These are phyloP conservation scores for Pollicipes pollicipes DNA, from an alignment of 1,140 invertebrate species.

Conservation along the genomic window DNA sequence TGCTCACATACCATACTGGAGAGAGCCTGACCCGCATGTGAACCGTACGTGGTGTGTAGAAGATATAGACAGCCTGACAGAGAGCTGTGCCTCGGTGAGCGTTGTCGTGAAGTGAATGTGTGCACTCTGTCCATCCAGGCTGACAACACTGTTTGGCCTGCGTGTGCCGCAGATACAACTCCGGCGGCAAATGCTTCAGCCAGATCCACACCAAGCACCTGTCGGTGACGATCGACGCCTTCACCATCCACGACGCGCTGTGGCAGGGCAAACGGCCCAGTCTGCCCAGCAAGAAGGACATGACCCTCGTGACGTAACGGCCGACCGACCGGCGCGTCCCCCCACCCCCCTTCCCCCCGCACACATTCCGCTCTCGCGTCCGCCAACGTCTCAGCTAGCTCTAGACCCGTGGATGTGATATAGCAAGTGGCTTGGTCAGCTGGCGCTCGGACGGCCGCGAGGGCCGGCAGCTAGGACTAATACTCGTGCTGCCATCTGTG, in stretches of 20 bases:
- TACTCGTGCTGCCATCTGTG: neutral
- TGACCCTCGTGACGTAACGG: constrained; percentile 71
- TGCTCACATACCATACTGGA: too few relatives aligned
- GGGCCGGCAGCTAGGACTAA: neutral
- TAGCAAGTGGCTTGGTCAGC: too few relatives aligned
- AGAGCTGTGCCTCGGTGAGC: too few relatives aligned
- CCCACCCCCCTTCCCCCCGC: too few relatives aligned
- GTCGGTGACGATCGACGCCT: constrained; percentile 97
- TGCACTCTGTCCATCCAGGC: too few relatives aligned
- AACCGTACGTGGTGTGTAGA: too few relatives aligned
- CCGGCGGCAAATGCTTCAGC: constrained; percentile 92
- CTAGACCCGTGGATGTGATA: neutral
- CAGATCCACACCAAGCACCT: constrained; percentile 96
- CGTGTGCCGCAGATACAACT: constrained; percentile 77
- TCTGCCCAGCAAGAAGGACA: constrained; percentile 77
- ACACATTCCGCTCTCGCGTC: neutral
- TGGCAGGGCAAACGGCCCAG: constrained; percentile 93
- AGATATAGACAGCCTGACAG: too few relatives aligned
- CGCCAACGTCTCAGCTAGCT: too few relatives aligned
- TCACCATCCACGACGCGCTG: constrained; percentile 92
- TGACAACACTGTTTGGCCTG: too few relatives aligned
- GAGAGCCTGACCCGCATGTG: too few relatives aligned
- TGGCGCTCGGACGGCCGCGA: neutral
- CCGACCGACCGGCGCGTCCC: neutral
- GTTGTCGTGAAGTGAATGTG: too few relatives aligned